Evolutionary conservation across 2,888 invertebrate species (phyloP), one percentile per base, ranked within the genome.

Genomic region (Baccha elongata): DNA sequence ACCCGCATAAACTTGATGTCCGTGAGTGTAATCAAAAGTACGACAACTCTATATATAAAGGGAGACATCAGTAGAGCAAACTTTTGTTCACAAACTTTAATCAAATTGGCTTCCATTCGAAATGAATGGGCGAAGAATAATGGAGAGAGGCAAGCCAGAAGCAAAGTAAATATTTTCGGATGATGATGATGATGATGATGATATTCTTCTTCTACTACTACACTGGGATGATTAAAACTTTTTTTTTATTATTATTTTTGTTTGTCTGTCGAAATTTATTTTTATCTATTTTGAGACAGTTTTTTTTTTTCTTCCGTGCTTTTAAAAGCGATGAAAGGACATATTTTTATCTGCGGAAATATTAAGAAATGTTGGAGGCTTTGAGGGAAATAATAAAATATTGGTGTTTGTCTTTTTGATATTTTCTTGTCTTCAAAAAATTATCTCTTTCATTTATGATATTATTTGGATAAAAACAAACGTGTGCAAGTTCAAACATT

Each of bases 61-160:
- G 29, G 29, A 32, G 29, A 8, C 29, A 32, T 8, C 8, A 58
- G 40, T 2, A 23, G 42, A 60, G 35, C 17, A 42, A 80, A 71
- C 67, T 81, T 81, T 81, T 75, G 71, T 81, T 72, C 65, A 62
- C 46, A 71, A 81, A 81, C 81, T 81, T 76, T 67, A 76, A 81
- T 81, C 81, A 81, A 76, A 81, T 72, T 81, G 81, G 60, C 76
- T 67, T 76, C 35, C 44, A 32, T 53, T 62, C 40, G 60, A 50
- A 48, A 48, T 48, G 50, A 58, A 44, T 74, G 55, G 21, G 26
- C 40, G 26, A 3, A 46, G n/a, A 46, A 29, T 35, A 4, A 26
- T 29, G 11, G 15, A 23, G 4, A 6, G 35, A 4, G 40, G 40
- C 13, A 35, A 62, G 48, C 50, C 15, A 37, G 15, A 42, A 58